Percentiles rank a stretch among this genome's conserved stretches.
Conservation (phyloP, 2,113 vertebrate species). For the Ancistrus triradiatus region DNA sequence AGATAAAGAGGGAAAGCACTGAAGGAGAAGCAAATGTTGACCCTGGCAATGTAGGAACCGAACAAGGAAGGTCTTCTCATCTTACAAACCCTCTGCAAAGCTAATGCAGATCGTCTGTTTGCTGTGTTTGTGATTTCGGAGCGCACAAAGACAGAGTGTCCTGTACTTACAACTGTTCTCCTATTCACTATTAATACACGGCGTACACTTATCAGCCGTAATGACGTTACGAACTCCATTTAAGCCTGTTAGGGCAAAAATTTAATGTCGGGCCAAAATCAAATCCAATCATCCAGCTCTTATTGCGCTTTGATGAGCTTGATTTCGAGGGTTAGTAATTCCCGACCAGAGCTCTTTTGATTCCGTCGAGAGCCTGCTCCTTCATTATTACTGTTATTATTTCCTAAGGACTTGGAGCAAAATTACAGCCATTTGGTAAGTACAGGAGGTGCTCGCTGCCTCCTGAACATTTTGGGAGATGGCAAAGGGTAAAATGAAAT, state of each 20-base stretch:
- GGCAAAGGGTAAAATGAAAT: too few species aligned
- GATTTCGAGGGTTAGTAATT: background rate
- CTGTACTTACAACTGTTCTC: background rate
- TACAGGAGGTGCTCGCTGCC: background rate
- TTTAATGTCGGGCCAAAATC: background rate
- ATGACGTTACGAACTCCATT: background rate
- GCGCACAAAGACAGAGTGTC: background rate
- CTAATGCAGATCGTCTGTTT: background rate
- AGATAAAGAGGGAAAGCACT: too few species aligned
- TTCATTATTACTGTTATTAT: background rate
- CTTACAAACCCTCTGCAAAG: background rate
- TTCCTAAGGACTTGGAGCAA: background rate
- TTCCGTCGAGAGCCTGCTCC: background rate
- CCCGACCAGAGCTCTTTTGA: too few species aligned
- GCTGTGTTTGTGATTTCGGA: background rate
- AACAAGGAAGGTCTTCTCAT: background rate
- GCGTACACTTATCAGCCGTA: background rate
- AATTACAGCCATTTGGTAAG: constrained; percentile 18
- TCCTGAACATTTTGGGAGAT: too few species aligned
- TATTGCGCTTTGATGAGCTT: background rate
- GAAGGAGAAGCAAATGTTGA: constrained; percentile 14
- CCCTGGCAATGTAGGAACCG: background rate
- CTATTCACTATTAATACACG: background rate
- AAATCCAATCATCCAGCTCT: constrained; percentile 11
- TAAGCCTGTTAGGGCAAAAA: constrained; percentile 3